Conservation (phyloP, 1,140 invertebrate species). For the Cotesia chilonis region DNA sequence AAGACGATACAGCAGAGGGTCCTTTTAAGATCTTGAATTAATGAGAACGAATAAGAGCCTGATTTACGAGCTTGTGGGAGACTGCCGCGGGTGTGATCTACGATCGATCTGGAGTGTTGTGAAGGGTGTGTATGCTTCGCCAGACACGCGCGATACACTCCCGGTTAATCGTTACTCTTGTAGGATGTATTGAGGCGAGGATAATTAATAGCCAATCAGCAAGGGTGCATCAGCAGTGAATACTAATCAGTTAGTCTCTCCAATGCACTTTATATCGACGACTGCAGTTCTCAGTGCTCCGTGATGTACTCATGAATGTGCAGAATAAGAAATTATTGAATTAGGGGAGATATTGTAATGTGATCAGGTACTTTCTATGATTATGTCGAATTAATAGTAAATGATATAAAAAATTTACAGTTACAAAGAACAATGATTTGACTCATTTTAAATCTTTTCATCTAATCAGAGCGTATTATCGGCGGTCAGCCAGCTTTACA, state of each 20-base stretch:
- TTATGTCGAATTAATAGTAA: too few species aligned
- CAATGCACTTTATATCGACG: background rate
- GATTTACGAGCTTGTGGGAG: constrained; percentile 15
- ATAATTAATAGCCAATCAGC: constrained; percentile 46
- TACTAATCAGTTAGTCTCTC: constrained; percentile 35
- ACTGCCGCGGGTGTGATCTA: constrained; percentile 25
- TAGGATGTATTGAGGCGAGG: constrained; percentile 37
- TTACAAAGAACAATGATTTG: too few species aligned
- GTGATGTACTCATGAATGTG: too few species aligned
- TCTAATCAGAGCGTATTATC: too few species aligned
- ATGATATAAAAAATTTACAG: too few species aligned
- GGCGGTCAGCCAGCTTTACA: too few species aligned
- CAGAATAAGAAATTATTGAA: too few species aligned
- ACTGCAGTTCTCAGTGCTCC: too few species aligned
- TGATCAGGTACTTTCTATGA: too few species aligned
- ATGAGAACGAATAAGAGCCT: constrained; percentile 18
- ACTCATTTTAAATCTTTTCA: too few species aligned
- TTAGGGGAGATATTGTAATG: too few species aligned
- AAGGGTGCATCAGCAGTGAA: constrained; percentile 37
- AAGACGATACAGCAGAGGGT: constrained; percentile 10
- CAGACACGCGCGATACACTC: constrained; percentile 34
- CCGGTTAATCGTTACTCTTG: constrained; percentile 43
- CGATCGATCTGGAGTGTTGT: constrained; percentile 34
- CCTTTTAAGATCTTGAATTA: constrained; percentile 27
- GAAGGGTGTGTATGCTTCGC: background rate